Base-by-base conservation (phyloP, 2,888 invertebrate genomes). In the Amiota mariae region DNA sequence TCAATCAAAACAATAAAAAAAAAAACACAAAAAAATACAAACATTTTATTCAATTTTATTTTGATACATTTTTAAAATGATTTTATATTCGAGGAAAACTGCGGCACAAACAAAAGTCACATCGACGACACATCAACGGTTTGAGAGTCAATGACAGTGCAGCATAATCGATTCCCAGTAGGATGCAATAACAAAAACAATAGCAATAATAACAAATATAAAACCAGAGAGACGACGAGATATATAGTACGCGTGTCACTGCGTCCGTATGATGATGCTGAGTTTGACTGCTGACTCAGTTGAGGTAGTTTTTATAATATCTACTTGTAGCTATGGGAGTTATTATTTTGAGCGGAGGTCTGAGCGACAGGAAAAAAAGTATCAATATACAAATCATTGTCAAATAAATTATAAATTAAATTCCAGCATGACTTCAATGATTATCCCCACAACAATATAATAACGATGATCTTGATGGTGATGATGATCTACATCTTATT, bases 401-500 rank as follows among this genome's bases (percentile, higher is more conserved):
- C 67, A 68, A 12, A 68, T 68, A 68, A 51, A 68, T 68, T 68
- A 51, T 36, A n/a, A 68, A 68, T 24, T 68, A 54, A 51, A 68
- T 68, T 47, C 13, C 67, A 8, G 13, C 54, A 11, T 10, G 20
- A 24, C 18, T 36, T 36, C 36, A 36, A 36, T 36, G 36, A 36
- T 24, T 24, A 24, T 24, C 2, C 24, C 24, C 3, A 2, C 24
- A 24, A 24, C 24, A 24, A 24, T 24, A 24, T 2, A 2, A 15
- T 15, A 11, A 8, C 8, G 1, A 15, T 15, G 57, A 59, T 11
- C 9, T 9, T 4, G 11, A 12, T 54, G 54, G 9, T 59, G 57
- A 59, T 72, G 75, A 66, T 66, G 73, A 77, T 75, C 78, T 78
- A 86, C 87, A 87, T 82, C 85, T 85, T 87, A 87, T 87, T 87